Base-by-base conservation (phyloP, 2,888 invertebrate genomes). In the Camptogramma bilineatum region DNA sequence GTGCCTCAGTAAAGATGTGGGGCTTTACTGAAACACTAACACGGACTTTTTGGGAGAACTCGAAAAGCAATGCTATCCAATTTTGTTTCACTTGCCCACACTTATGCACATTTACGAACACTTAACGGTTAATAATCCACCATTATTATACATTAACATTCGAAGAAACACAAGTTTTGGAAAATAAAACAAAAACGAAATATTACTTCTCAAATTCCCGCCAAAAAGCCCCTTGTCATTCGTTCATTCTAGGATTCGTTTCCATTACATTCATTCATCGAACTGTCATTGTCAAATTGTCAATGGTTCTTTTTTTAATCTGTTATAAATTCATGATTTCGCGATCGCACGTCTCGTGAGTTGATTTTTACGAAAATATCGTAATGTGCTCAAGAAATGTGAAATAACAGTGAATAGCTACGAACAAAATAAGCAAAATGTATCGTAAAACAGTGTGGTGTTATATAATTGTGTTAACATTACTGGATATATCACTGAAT, bases 401-500 rank as follows among this genome's bases (percentile, higher is more conserved):
- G 86, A 90, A 81, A 81, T 80, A 85, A 82, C 69, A 83, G 79
- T 84, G 80, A 68, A 74, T 69, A 64, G 73, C 76, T 79, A 76
- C 75, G 64, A 78, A 78, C 56, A 76, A 76, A 75, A 80, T 72
- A 73, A 75, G 77, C 68, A 89, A 86, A 82, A 94, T 94, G 94
- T 92, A 87, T 88, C 89, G 90, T 78, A 91, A 91, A 87, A 89
- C 92, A 83, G 89, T 95, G 90, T 94, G 94, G 93, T 94, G 94
- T 94, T 95, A 94, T 89, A 90, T 95, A 88, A 94, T 95, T 91
- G 84, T 95, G 86, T 93, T 96, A 89, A 95, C 94, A 80, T 93
- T 96, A 85, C 89, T 96, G 85, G 95, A 95, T 92, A 93, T 94
- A 84, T 94, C 95, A 74, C 93, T 94, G 78, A 95, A 95, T 87